Percentiles rank a stretch among this genome's conserved stretches.
Conservation (phyloP, 2,797 vertebrate genomes). For the Urocyon cinereoargenteus region DNA sequence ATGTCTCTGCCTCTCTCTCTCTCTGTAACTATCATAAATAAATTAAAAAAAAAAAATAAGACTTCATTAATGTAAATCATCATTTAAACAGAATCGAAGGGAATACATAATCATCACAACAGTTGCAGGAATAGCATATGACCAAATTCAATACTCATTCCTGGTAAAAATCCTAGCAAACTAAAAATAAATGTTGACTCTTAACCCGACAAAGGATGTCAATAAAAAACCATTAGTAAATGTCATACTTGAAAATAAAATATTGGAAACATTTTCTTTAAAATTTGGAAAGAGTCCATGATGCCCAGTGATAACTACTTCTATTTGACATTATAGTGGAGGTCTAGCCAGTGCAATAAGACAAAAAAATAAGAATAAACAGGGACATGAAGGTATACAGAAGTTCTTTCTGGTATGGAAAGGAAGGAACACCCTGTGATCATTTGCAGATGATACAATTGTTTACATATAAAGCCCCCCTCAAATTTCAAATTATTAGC, state of each 20-base stretch:
- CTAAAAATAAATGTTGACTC: background rate
- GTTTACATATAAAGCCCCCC: background rate
- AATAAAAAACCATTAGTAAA: background rate
- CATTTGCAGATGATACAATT: background rate
- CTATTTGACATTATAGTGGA: background rate
- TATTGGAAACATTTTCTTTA: background rate
- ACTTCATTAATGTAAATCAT: background rate
- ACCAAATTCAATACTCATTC: background rate
- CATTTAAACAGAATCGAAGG: background rate
- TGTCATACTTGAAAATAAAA: background rate
- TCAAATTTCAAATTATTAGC: background rate
- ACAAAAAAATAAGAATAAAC: background rate
- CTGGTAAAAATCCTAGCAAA: constrained; percentile 19
- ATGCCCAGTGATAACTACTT: background rate
- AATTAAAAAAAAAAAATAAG: background rate
- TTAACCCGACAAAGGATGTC: background rate
- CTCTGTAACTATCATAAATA: too few relatives aligned
- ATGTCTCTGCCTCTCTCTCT: too few relatives aligned
- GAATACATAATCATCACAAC: background rate
- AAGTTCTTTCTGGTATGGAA: background rate
- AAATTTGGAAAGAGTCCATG: background rate
- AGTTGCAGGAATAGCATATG: background rate
- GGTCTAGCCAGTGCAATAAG: background rate
- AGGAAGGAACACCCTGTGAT: background rate
- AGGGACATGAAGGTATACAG: background rate